Conservation (phyloP, 2,113 vertebrate species). For the Cinclus mexicanus region DNA sequence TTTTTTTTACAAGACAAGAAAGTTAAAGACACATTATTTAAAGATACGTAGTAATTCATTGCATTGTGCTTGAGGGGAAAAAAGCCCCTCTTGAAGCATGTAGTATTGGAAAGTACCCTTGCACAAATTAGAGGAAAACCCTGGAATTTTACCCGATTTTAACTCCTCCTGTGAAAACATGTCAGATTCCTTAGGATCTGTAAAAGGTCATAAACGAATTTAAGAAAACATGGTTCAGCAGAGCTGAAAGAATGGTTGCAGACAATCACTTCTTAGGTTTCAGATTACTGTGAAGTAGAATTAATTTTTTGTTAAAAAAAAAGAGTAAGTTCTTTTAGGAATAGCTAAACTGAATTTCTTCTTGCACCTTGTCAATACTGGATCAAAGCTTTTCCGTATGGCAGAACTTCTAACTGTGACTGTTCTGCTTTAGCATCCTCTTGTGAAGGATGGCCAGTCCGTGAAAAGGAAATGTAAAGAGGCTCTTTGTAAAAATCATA, state of each 20-base stretch:
- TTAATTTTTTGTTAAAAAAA: not conserved
- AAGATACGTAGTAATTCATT: not conserved
- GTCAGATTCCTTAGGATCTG: slow-evolving; percentile 70
- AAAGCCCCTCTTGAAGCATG: not conserved
- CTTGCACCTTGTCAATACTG: not conserved
- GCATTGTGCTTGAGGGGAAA: not conserved
- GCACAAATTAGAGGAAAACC: slow-evolving; percentile 28
- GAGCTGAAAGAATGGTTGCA: not conserved
- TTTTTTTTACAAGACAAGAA: not conserved
- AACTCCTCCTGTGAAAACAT: slow-evolving; percentile 49
- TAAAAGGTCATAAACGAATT: slow-evolving; percentile 62
- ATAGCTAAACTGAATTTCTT: not conserved
- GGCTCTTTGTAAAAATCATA: not conserved
- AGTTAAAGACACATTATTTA: not conserved
- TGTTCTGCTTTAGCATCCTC: not conserved
- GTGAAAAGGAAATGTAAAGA: not conserved
- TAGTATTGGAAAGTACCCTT: slow-evolving; percentile 63
- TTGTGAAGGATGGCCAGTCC: not conserved
- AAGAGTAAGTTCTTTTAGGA: not conserved
- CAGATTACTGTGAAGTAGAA: slow-evolving; percentile 35
- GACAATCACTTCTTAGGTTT: not conserved
- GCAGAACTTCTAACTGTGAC: not conserved
- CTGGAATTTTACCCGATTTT: slow-evolving; percentile 69
- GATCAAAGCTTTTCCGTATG: not conserved
- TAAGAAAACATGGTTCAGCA: slow-evolving; percentile 48